Percentiles rank a stretch among this genome's conserved stretches.
phyloP scores from a whole-genome alignment of 1,140 invertebrate species.

The Zaprionus tsacasi region DNA sequence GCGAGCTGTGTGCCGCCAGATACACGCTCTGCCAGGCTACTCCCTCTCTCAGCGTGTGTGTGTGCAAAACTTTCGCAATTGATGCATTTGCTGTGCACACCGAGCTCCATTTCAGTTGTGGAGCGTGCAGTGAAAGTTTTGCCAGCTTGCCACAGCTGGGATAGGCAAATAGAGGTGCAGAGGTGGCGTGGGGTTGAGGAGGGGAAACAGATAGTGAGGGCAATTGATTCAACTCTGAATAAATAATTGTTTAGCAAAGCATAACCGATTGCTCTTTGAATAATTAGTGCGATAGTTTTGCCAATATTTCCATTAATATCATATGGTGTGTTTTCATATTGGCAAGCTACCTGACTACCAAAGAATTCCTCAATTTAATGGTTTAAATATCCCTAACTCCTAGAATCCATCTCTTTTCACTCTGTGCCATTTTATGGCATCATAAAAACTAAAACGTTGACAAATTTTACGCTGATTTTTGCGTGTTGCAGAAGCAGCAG shows the following conservation, averaged over 20 bases:
- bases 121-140: not conserved
- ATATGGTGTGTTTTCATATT: too few relatives aligned
- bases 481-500: constrained; percentile 17
- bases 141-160: not conserved
- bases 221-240: not conserved
- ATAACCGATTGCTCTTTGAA: not conserved
- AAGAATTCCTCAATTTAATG: not conserved
- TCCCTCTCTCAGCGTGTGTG: not conserved
- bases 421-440: constrained; percentile 69
- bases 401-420: constrained; percentile 39
- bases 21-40: not conserved
- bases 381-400: not conserved
- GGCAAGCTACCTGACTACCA: too few relatives aligned
- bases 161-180: not conserved
- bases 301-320: not conserved
- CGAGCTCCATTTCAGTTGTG: not conserved
- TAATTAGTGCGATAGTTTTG: not conserved
- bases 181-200: not conserved
- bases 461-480: constrained; percentile 79
- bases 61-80: constrained; percentile 39
- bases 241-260: not conserved
- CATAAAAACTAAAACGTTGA: constrained; percentile 72
- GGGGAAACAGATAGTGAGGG: too few relatives aligned
- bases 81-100: constrained; percentile 20
- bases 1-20: constrained; percentile 5